A percentile compares a stretch with the other conserved stretches of the same genome.
Conservation (phyloP, 2,797 vertebrate genomes). For the Notoglanidium macrostoma region DNA sequence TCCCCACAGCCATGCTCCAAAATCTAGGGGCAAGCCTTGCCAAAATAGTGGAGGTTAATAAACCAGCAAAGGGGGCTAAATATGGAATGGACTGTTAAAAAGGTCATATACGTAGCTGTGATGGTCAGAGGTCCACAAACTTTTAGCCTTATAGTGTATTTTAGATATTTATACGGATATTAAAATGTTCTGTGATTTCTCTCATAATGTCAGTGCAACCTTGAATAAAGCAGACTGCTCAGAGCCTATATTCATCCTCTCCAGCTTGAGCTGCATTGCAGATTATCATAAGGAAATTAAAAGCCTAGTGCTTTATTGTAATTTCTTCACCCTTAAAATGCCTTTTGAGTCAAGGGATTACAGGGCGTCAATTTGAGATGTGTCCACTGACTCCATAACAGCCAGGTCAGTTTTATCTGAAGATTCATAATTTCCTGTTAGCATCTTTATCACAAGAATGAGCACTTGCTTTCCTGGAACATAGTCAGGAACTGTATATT, state of each 20-base stretch:
- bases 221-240: not conserved
- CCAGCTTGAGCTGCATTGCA: not conserved
- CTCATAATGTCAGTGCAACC: not conserved
- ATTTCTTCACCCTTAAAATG: not conserved
- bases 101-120: not conserved
- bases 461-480: conserved; percentile 64
- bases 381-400: conserved; percentile 5
- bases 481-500: conserved; percentile 60
- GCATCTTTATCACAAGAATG: conserved; percentile 62
- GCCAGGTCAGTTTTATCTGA: conserved; percentile 43
- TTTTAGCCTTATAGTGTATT: not conserved
- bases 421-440: conserved; percentile 52
- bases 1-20: too few species aligned
- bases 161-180: not conserved
- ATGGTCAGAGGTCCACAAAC: not conserved
- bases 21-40: too few species aligned
- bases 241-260: not conserved
- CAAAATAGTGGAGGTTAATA: not conserved
- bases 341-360: not conserved
- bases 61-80: not conserved
- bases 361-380: not conserved
- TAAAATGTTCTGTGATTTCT: not conserved
- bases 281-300: not conserved
- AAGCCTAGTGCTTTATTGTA: not conserved
- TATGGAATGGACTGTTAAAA: not conserved